Evolutionary conservation across 2,113 vertebrate genomes (phyloP).

Genomic region (Tragelaphus strepsiceros): DNA sequence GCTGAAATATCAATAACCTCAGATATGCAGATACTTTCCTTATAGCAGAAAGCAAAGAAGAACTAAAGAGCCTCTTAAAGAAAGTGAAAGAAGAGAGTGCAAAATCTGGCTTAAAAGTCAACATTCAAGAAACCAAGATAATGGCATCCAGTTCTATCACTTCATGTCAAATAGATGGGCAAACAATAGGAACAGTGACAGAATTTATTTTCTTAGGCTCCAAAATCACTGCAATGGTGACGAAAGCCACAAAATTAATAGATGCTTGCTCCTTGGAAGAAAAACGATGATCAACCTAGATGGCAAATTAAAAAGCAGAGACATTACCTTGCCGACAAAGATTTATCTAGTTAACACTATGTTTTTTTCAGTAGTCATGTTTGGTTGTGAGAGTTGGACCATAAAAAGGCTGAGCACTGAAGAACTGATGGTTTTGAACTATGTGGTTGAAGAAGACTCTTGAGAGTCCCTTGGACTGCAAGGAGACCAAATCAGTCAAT

Average conservation of each 20-base stretch:
- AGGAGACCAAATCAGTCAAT: neutral
- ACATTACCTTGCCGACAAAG: neutral
- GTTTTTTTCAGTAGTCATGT: neutral
- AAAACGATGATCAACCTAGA: neutral
- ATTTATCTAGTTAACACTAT: neutral
- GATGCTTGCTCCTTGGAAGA: neutral
- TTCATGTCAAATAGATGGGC: neutral
- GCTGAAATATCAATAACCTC: neutral
- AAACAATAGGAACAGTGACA: neutral
- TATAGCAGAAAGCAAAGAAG: neutral
- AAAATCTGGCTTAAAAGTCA: neutral
- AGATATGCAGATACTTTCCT: neutral
- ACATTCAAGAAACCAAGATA: neutral
- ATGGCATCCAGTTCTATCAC: neutral
- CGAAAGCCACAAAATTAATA: neutral
- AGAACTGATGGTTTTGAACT: neutral
- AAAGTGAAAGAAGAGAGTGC: neutral
- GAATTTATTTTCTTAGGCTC: neutral
- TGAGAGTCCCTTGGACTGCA: neutral
- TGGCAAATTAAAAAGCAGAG: neutral
- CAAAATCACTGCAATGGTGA: neutral
- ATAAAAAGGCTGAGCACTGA: neutral
- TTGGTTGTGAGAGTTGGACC: neutral
- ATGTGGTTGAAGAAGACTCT: neutral
- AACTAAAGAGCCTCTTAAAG: neutral